Base-by-base conservation (phyloP, 2,113 vertebrate species). In the Halcyon malimbica region DNA sequence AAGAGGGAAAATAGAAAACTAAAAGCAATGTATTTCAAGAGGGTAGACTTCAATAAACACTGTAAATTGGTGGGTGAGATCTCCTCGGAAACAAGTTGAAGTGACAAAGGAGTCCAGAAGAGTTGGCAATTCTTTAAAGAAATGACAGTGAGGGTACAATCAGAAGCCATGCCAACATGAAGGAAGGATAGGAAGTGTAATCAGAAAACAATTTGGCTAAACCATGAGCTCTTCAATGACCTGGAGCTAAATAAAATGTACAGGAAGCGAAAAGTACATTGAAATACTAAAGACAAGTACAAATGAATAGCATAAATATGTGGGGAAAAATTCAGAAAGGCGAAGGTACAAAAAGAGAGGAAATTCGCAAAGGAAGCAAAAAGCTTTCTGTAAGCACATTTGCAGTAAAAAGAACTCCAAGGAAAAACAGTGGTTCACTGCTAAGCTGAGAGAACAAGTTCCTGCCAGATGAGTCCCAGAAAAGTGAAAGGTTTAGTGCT, bases 121-220 rank as follows among this genome's bases (percentile, higher is more conserved):
- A 97, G 93, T 87, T 97, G 96, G 96, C 96, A 96, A 96, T 97
- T 97, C 95, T 96, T 97, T 96, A 97, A 97, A 97, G 96, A 97
- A 96, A 96, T 97, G 96, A 96, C 95, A 97, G 96, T 96, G 84
- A 97, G 95, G 73, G 62, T 87, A 96, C 96, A 97, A 97, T 91
- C 87, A 96, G 93, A 96, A 96, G 91, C 95, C 95, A 96, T 97
- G 96, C 95, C 96, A 97, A 96, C 95, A 96, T 96, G 93, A 96
- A 95, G 57, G 95, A 97, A 97, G 96, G 94, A 97, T 96, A 97
- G 96, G 96, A 97, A 97, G 95, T 97, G 94, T 92, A 97, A 96
- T 96, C 94, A 93, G 95, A 96, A 97, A 97, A 96, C 87, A 94
- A 96, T 94, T 95, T 96, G 94, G 94, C 95, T 96, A 95, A 94